These are phyloP conservation scores for Lasioglossum malachurum DNA, from an alignment of 2,888 invertebrate species.

Conservation along the genomic window DNA sequence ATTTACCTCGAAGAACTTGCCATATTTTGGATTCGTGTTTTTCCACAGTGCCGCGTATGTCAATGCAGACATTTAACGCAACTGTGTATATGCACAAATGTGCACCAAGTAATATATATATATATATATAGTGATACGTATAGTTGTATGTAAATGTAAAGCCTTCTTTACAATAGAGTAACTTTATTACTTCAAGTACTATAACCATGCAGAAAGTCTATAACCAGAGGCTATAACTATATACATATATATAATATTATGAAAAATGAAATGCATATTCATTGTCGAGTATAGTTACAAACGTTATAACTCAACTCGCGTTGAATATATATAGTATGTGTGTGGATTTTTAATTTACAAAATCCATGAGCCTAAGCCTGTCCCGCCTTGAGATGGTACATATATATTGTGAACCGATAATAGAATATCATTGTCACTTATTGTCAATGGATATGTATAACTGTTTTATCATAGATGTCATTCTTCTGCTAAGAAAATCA, in stretches of 20 bases:
- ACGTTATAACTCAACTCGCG: not conserved
- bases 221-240: not conserved
- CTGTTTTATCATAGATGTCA: too few relatives aligned
- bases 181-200: not conserved
- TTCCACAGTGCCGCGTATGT: slow-evolving; percentile 56
- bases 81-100: slow-evolving; percentile 17
- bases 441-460: too few relatives aligned
- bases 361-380: too few relatives aligned
- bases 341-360: too few relatives aligned
- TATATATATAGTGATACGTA: not conserved
- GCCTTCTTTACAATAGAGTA: not conserved
- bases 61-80: slow-evolving; percentile 37
- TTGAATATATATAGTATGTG: not conserved
- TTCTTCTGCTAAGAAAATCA: too few relatives aligned
- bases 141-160: not conserved
- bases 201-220: not conserved
- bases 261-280: not conserved
- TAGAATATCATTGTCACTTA: too few relatives aligned
- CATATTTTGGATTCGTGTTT: slow-evolving; percentile 85
- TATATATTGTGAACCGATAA: not conserved
- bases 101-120: slow-evolving; percentile 4
- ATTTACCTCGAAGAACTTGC: slow-evolving; percentile 90
- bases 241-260: not conserved
- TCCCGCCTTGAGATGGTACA: not conserved
- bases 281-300: not conserved